A percentile compares a stretch with the other conserved stretches of the same genome.
phyloP scores from a whole-genome alignment of 2,888 invertebrate species.

The Rapana venosa region DNA sequence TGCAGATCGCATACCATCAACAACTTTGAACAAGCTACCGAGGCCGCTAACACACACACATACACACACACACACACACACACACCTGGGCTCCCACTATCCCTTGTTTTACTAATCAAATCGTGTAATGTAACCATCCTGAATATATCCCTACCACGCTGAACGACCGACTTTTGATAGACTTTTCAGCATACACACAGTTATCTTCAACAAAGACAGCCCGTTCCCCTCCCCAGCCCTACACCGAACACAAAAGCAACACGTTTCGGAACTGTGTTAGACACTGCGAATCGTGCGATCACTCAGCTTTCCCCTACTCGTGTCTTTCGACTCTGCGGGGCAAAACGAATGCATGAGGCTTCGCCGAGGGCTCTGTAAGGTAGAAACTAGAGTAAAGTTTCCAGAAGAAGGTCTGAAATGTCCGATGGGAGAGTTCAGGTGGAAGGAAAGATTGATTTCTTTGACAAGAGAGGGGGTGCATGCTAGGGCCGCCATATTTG shows the following conservation, averaged over 20 bases:
- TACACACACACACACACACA: too few relatives aligned
- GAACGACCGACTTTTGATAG: not conserved
- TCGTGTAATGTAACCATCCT: too few relatives aligned
- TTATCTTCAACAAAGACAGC: not conserved
- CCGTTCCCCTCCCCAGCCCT: not conserved
- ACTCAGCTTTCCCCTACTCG: not conserved
- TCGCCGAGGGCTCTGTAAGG: not conserved
- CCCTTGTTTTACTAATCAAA: too few relatives aligned
- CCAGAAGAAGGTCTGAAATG: not conserved
- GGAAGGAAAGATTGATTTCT: not conserved
- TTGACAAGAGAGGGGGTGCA: conserved; percentile 21
- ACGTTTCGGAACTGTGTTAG: not conserved
- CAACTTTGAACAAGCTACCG: not conserved
- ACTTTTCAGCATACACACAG: not conserved
- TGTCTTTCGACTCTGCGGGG: not conserved
- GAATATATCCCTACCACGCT: not conserved
- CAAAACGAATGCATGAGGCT: not conserved
- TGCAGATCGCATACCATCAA: conserved; percentile 23
- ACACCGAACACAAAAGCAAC: conserved; percentile 31
- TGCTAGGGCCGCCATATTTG: conserved; percentile 44
- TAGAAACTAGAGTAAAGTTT: not conserved
- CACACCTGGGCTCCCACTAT: too few relatives aligned
- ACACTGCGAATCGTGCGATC: not conserved
- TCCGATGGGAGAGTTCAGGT: too few relatives aligned
- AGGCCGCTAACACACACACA: not conserved